Percentiles rank a stretch among this genome's conserved stretches.
phyloP scores from a whole-genome alignment of 2,888 invertebrate genomes.

The Drosophila koepferae region DNA sequence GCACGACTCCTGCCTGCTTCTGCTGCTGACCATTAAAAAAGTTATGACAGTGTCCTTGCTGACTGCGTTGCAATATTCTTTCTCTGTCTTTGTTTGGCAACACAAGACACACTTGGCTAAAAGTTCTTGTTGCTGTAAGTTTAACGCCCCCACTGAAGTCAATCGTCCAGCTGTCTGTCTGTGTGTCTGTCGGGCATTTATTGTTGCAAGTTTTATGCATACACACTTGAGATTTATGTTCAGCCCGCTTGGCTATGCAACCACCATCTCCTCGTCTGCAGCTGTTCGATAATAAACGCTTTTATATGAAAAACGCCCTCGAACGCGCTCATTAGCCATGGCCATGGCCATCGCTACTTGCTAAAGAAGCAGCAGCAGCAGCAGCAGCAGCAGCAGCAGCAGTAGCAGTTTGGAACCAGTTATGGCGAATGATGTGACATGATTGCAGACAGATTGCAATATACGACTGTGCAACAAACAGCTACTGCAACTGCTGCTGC shows the following conservation, averaged over 20 bases:
- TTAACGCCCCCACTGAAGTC: conserved; percentile 9
- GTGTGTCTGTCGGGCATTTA: conserved; percentile 38
- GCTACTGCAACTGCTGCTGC: conserved; percentile 27
- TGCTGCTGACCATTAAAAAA: conserved; percentile 70
- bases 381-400: neutral
- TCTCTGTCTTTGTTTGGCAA: conserved; percentile 48
- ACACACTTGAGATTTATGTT: conserved; percentile 68
- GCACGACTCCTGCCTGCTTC: conserved; percentile 7
- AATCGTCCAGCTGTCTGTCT: neutral
- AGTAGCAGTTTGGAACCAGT: conserved; percentile 61
- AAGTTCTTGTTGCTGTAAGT: conserved; percentile 15
- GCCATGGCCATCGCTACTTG: conserved; percentile 35
- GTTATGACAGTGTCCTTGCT: conserved; percentile 79
- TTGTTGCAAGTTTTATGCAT: conserved; percentile 71
- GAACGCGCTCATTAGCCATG: conserved; percentile 68
- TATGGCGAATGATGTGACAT: conserved; percentile 78
- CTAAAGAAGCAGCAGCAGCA: conserved; percentile 13
- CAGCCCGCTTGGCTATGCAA: neutral
- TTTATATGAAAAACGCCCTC: conserved; percentile 69
- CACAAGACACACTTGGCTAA: conserved; percentile 57
- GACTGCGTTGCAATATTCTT: conserved; percentile 63
- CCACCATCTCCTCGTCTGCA: neutral
- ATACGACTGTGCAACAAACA: conserved; percentile 66
- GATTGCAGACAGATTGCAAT: conserved; percentile 80
- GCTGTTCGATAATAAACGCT: conserved; percentile 51